A percentile compares a stretch with the other conserved stretches of the same genome.
These are phyloP conservation scores for Rhadinocentrus ornatus DNA, from an alignment of 2,797 vertebrate species.

Conservation along the genomic window DNA sequence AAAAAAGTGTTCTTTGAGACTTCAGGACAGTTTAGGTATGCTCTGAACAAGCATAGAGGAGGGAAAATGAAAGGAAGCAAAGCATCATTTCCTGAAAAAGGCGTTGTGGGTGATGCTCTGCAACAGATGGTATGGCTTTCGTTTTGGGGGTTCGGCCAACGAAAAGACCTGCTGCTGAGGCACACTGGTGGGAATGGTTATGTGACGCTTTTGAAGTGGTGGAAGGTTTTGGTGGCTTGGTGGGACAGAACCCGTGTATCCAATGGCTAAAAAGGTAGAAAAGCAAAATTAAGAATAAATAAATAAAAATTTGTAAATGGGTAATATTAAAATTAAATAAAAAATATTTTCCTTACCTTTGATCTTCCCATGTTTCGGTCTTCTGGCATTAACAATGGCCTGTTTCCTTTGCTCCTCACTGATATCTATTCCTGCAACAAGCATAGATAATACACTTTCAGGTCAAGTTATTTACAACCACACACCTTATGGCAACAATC, in stretches of 20 bases:
- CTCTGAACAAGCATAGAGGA: slow-evolving; percentile 23
- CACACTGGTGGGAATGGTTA: slow-evolving; percentile 94
- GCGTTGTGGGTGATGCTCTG: slow-evolving; percentile 90
- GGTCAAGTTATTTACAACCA: slow-evolving; percentile 44
- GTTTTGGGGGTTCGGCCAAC: slow-evolving; percentile 94
- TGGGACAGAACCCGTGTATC: slow-evolving; percentile 84
- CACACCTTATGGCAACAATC: slow-evolving; percentile 8
- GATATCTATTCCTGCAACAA: slow-evolving; percentile 92
- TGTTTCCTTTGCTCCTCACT: slow-evolving; percentile 93
- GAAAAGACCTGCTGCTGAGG: slow-evolving; percentile 97
- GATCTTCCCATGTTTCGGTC: slow-evolving; percentile 91
- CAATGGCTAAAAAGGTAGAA: slow-evolving; percentile 73
- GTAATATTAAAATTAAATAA: not conserved
- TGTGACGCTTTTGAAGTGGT: slow-evolving; percentile 94
- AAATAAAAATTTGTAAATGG: not conserved
- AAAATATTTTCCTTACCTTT: slow-evolving; percentile 83
- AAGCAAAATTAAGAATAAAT: slow-evolving; percentile 5
- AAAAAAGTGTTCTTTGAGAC: slow-evolving; percentile 62
- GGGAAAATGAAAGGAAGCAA: not conserved
- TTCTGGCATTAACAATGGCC: slow-evolving; percentile 93
- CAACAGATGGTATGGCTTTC: slow-evolving; percentile 92
- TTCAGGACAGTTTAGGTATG: slow-evolving; percentile 51
- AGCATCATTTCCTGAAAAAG: slow-evolving; percentile 91
- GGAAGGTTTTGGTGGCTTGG: slow-evolving; percentile 90
- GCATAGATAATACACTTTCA: slow-evolving; percentile 41